A percentile compares a stretch with the other conserved stretches of the same genome.
Conservation (phyloP, 2,888 invertebrate species). For the Neoitamus cyanurus region DNA sequence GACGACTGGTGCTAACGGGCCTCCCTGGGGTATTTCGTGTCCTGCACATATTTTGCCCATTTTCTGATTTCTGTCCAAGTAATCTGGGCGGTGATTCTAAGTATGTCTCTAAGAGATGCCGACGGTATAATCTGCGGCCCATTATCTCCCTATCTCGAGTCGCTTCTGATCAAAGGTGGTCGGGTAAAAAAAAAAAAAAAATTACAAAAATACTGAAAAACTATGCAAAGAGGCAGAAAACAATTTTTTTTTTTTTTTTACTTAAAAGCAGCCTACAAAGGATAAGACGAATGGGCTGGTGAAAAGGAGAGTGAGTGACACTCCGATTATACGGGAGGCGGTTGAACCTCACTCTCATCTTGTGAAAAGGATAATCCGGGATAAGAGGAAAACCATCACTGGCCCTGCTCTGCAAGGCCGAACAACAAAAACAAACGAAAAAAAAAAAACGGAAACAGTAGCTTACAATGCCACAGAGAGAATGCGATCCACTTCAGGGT, state of each 20-base stretch:
- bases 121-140: not conserved
- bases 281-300: no score
- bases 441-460: not conserved
- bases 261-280: not conserved
- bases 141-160: not conserved
- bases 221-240: not conserved
- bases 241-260: no score
- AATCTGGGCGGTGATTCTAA: not conserved
- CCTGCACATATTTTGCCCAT: not conserved
- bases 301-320: no score
- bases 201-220: not conserved
- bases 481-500: not conserved
- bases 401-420: not conserved
- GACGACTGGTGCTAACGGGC: no score
- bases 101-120: not conserved
- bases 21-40: no score
- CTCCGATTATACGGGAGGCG: no score
- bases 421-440: no score
- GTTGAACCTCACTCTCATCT: not conserved
- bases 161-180: not conserved
- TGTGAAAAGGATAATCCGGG: not conserved
- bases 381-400: not conserved
- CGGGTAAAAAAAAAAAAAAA: not conserved
- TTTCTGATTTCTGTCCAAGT: not conserved
- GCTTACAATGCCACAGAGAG: no score